These are phyloP conservation scores for Diabrotica virgifera DNA, from an alignment of 1,140 invertebrate species.

Conservation along the genomic window DNA sequence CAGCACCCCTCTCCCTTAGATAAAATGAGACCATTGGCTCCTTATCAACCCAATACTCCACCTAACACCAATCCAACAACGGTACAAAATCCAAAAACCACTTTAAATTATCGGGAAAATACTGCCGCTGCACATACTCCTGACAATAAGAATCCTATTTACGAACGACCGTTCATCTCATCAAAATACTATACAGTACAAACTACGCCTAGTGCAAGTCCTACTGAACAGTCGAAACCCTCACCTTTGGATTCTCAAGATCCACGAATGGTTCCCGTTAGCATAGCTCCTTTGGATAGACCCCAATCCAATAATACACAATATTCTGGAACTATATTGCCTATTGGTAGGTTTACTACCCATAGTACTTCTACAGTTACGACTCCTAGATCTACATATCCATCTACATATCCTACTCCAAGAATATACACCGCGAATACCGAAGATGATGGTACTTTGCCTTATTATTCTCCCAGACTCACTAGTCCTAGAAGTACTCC, in stretches of 20 bases:
- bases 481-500: slow-evolving; percentile 8
- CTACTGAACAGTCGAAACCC: not conserved
- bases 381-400: not conserved
- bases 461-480: slow-evolving; percentile 6
- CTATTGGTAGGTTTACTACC: not conserved
- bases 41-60: not conserved
- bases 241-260: not conserved
- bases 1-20: not conserved
- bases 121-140: too few relatives aligned
- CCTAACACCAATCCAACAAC: not conserved
- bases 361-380: not conserved
- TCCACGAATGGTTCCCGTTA: not conserved
- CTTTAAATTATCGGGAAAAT: too few relatives aligned
- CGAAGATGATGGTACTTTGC: not conserved
- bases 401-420: not conserved
- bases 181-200: not conserved
- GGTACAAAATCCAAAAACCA: too few relatives aligned
- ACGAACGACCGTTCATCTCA: not conserved
- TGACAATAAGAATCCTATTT: not conserved
- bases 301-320: not conserved
- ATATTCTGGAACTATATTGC: not conserved
- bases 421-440: not conserved
- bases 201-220: not conserved
- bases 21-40: not conserved
- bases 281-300: not conserved